Evolutionary conservation across 2,113 vertebrate genomes (phyloP).

Genomic region (Oriolus oriolus): DNA sequence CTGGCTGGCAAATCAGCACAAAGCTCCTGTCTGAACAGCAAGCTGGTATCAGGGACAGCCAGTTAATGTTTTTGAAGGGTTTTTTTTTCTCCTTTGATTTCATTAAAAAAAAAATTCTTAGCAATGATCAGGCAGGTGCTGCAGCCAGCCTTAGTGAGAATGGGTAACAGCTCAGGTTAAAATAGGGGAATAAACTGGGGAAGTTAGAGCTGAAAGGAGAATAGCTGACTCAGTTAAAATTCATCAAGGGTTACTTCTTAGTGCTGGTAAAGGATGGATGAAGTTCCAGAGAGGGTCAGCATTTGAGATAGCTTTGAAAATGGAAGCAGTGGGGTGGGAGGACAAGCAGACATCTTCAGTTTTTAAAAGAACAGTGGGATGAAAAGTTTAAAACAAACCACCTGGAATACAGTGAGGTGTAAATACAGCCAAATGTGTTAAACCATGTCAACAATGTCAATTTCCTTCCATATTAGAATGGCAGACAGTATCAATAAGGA

Average conservation of each 20-base stretch:
- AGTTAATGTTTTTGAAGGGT: neutral
- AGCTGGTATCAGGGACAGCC: neutral
- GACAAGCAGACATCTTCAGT: neutral
- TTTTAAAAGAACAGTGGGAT: neutral
- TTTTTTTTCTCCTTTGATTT: neutral
- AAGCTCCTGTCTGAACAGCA: neutral
- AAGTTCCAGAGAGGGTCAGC: neutral
- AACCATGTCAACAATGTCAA: neutral
- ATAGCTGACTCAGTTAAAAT: neutral
- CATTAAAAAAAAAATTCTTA: neutral
- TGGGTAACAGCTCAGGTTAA: neutral
- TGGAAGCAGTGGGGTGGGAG: neutral
- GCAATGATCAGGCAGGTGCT: neutral
- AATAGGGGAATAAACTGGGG: neutral
- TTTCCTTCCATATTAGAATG: neutral
- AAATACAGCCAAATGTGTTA: neutral
- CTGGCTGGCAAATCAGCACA: neutral
- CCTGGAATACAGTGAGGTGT: neutral
- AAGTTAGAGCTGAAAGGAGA: neutral
- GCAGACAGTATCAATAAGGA: neutral
- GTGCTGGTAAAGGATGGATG: neutral
- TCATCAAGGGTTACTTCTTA: neutral
- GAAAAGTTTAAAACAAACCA: neutral
- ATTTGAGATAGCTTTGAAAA: neutral
- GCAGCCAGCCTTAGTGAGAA: neutral